These are phyloP conservation scores for Andrena camellia DNA, from an alignment of 2,888 invertebrate species.

Conservation along the genomic window DNA sequence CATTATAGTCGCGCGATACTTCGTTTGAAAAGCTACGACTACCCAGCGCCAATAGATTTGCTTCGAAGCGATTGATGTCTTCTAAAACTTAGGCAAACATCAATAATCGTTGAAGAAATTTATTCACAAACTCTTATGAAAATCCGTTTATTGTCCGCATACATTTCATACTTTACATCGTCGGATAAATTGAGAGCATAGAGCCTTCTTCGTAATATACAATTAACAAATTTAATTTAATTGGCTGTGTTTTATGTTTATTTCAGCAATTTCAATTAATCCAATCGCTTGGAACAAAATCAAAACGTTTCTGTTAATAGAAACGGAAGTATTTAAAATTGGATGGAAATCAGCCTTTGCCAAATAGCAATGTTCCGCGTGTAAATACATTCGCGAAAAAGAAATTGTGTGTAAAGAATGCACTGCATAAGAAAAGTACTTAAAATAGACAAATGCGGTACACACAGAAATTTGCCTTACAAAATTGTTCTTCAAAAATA, in stretches of 20 bases:
- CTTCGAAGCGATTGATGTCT: background rate
- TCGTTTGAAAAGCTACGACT: background rate
- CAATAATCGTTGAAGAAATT: background rate
- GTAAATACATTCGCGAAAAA: conserved; percentile 21
- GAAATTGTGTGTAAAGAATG: background rate
- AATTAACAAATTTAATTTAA: conserved; percentile 16
- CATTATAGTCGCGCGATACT: background rate
- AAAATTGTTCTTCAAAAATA: conserved; percentile 45
- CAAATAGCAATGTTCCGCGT: conserved; percentile 36
- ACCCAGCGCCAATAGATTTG: background rate
- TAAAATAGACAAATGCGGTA: conserved; percentile 32
- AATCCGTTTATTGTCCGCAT: conserved; percentile 4
- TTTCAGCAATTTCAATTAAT: conserved; percentile 19
- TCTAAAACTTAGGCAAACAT: background rate
- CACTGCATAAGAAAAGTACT: conserved; percentile 8
- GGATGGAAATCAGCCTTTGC: conserved; percentile 38
- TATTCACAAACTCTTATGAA: background rate
- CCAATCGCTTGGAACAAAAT: conserved; percentile 29
- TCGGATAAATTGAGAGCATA: conserved; percentile 16
- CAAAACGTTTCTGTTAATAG: conserved; percentile 40
- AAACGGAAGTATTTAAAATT: conserved; percentile 35
- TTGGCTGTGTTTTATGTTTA: conserved; percentile 8
- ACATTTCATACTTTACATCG: conserved; percentile 9
- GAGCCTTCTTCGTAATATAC: conserved; percentile 18
- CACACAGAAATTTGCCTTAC: conserved; percentile 33